Conservation (phyloP, 2,888 invertebrate species). For the Drosophila macrospina region DNA sequence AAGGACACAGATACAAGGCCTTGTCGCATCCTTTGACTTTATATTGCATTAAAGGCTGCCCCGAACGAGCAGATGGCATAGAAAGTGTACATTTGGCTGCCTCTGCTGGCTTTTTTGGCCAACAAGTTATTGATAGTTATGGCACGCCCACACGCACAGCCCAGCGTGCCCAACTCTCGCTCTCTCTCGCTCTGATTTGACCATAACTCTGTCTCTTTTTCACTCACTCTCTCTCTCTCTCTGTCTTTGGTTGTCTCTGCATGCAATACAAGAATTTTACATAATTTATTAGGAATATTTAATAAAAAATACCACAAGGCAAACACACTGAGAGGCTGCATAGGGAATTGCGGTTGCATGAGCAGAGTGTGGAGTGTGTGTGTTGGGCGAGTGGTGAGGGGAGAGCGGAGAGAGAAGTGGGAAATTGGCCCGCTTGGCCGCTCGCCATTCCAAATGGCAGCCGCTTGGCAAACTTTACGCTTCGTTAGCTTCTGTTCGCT, state of each 20-base stretch:
- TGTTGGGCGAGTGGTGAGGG: background rate
- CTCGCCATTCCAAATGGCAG: slow-evolving; percentile 56
- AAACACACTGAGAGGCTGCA: slow-evolving; percentile 59
- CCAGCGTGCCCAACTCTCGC: no score
- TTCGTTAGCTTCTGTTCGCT: slow-evolving; percentile 77
- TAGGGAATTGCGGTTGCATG: slow-evolving; percentile 49
- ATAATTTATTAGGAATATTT: slow-evolving; percentile 81
- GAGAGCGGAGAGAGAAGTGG: background rate
- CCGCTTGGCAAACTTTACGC: slow-evolving; percentile 79
- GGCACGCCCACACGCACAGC: slow-evolving; percentile 61
- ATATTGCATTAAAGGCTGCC: slow-evolving; percentile 59
- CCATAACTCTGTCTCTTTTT: slow-evolving; percentile 40
- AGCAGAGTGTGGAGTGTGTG: background rate
- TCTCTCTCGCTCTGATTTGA: slow-evolving; percentile 55
- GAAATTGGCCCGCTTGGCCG: slow-evolving; percentile 37
- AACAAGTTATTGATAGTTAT: slow-evolving; percentile 72
- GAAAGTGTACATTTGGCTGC: slow-evolving; percentile 25
- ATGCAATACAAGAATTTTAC: slow-evolving; percentile 76
- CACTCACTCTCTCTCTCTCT: slow-evolving; percentile 1
- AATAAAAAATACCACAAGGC: slow-evolving; percentile 78
- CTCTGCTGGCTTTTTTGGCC: slow-evolving; percentile 52
- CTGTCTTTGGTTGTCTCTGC: slow-evolving; percentile 36
- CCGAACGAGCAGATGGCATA: background rate
- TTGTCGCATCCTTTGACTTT: slow-evolving; percentile 58
- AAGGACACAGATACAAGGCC: slow-evolving; percentile 49